Percentiles rank a stretch among this genome's conserved stretches.
These are phyloP conservation scores for Hypotaenidia okinawae DNA, from an alignment of 2,797 vertebrate genomes.

Conservation along the genomic window DNA sequence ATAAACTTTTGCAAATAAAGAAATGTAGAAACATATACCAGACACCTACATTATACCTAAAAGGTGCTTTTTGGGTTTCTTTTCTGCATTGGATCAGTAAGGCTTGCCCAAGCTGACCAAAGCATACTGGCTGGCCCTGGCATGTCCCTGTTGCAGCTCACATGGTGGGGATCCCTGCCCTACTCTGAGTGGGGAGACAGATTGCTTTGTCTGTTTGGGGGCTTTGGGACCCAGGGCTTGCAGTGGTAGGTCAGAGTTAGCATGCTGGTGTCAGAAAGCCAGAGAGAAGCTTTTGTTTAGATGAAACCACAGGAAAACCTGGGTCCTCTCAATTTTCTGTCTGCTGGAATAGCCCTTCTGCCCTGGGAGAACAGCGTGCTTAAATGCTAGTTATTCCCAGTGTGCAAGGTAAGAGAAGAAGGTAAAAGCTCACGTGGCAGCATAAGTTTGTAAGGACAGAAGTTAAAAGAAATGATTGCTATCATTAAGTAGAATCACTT, in stretches of 20 bases:
- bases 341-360: background rate
- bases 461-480: background rate
- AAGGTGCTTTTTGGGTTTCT: background rate
- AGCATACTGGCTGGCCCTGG: rapidly evolving
- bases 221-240: background rate
- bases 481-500: background rate
- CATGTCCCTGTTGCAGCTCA: rapidly evolving
- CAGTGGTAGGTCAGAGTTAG: background rate
- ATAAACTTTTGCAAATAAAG: background rate
- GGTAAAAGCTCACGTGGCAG: background rate
- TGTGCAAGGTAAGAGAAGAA: background rate
- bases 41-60: background rate
- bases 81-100: background rate
- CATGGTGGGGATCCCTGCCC: rapidly evolving
- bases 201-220: rapidly evolving
- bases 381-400: background rate
- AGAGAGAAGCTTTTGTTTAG: background rate
- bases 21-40: background rate
- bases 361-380: background rate
- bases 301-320: background rate
- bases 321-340: background rate
- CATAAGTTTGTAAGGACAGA: background rate
- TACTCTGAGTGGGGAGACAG: background rate
- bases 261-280: background rate
- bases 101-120: background rate